Base-by-base conservation (phyloP, 2,888 invertebrate species). In the Arrhopalites spinosus region DNA sequence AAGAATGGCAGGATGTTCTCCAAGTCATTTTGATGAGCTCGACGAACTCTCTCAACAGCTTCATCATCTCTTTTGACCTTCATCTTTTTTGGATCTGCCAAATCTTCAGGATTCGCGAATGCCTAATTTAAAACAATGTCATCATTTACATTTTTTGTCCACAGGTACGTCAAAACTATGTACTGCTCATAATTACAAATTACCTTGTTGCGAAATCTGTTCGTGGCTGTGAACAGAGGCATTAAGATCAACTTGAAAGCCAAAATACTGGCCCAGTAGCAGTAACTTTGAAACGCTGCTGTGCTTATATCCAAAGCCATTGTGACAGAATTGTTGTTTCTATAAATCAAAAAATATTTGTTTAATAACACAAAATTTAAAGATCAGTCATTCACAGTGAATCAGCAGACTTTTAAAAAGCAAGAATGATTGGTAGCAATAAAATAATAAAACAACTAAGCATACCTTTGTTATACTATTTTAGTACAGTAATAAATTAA, bases 21-120 rank as follows among this genome's bases (percentile, higher is more conserved):
- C 77, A 77, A 59, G 84, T 92, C 92, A 83, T 92, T 92, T 81
- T 88, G 86, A 84, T 92, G 91, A 15, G 90, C 91, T 83, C 90
- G 84, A 78, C 88, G 84, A 29, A 87, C 86, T 74, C 89, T 85
- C 81, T 89, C 89, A 23, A 89, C 87, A 78, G 87, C 87, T 11
- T 86, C 86, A 83, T 89, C 87, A 79, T 86, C 84, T 23, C 84
- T 84, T 74, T 84, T 84, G 1, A 86, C 84, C 76, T 86, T 86
- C 1, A 84, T 76, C 86, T 87, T 84, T 82, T 75, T 76, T 27
- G 61, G 73, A 23, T 45, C 77, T 79, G 83, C 83, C 84, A 61
- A 47, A 73, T 90, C 89, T 84, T 89, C 89, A 27, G 87, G 85
- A 81, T 87, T 88, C 29, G 87, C 86, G 82, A 89, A 89, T 20